Evolutionary conservation across 2,797 vertebrate species (phyloP).

Genomic region (Euphonia xanthogaster): DNA sequence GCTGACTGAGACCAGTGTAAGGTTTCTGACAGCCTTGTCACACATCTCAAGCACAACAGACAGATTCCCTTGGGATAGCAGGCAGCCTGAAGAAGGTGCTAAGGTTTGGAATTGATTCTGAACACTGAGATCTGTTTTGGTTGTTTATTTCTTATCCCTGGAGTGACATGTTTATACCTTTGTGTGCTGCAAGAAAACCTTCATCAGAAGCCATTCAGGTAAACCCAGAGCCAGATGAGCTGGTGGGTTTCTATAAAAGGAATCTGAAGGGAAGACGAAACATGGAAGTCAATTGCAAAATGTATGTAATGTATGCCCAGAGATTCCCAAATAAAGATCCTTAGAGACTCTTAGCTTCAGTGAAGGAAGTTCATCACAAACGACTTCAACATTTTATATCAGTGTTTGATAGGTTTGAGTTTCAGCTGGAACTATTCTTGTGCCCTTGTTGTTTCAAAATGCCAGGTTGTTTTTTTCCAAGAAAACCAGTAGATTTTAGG

Average conservation of each 20-base stretch:
- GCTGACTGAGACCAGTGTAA: neutral
- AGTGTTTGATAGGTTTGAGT: neutral
- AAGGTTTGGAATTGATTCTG: slow-evolving; percentile 4
- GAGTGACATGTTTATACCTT: neutral
- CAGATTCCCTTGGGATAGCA: neutral
- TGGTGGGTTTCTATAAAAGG: neutral
- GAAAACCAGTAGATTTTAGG: neutral
- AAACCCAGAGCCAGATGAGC: neutral
- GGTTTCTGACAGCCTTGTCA: neutral
- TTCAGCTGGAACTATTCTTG: neutral
- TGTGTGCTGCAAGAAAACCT: neutral
- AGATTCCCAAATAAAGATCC: neutral
- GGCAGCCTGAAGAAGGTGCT: neutral
- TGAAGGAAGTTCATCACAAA: neutral
- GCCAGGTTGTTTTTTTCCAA: neutral
- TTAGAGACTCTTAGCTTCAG: neutral
- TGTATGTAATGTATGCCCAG: neutral
- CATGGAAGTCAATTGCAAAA: neutral
- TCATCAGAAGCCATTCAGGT: neutral
- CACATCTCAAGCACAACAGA: neutral
- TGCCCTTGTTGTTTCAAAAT: neutral
- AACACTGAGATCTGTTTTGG: neutral
- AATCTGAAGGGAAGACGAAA: neutral
- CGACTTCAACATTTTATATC: neutral
- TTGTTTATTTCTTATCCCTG: neutral